Conservation (phyloP, 2,797 vertebrate species). For the Dryobates pubescens region DNA sequence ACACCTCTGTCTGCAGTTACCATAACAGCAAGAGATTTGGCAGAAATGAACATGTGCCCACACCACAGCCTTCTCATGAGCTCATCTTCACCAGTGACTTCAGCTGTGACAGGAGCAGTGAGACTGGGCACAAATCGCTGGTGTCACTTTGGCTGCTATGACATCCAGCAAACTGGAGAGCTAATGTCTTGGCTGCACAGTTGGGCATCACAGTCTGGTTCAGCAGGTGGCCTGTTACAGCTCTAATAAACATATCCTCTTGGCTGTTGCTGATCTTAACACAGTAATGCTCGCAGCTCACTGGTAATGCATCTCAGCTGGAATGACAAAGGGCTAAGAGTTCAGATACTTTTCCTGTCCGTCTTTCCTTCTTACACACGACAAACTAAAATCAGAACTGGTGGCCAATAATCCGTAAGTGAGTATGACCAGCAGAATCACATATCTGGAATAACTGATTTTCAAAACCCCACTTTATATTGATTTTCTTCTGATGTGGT, state of each 20-base stretch:
- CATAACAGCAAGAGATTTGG: neutral
- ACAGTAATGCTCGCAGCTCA: neutral
- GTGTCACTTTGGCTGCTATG: neutral
- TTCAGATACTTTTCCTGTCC: neutral
- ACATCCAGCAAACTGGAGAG: neutral
- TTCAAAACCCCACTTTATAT: neutral
- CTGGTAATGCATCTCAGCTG: neutral
- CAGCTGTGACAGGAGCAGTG: neutral
- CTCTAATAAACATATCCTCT: neutral
- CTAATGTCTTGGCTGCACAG: neutral
- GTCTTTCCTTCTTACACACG: neutral
- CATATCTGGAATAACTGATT: neutral
- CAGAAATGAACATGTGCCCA: rapidly evolving
- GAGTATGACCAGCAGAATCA: neutral
- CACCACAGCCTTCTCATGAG: neutral
- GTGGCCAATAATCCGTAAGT: neutral
- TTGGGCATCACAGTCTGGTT: neutral
- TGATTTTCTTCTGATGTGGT: constrained; percentile 6
- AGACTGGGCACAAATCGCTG: neutral
- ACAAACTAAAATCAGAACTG: neutral
- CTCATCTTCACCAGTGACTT: neutral
- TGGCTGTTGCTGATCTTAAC: neutral
- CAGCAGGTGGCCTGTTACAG: neutral
- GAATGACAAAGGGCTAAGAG: neutral
- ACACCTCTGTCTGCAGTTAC: neutral